Evolutionary conservation across 2,113 vertebrate genomes (phyloP), one percentile per base, ranked within the genome.

Genomic region (Xiphophorus hellerii): DNA sequence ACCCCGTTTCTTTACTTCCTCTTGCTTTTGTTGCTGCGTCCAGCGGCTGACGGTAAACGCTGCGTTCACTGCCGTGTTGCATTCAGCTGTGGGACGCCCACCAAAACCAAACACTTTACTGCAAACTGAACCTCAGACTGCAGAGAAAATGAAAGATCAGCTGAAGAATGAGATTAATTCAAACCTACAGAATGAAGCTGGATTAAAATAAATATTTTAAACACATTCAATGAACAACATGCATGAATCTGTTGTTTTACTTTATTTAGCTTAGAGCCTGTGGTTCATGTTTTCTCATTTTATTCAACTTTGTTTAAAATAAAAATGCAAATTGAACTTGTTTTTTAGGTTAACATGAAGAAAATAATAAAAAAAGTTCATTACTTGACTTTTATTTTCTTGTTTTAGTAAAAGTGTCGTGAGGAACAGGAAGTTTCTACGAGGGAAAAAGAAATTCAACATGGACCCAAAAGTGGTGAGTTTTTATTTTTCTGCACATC

Each of bases 371-470:
- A 25, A 10, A 58, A n/a, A 58, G 6, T 25, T 58, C 44, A 48
- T 48, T 48, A 20, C 33, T 35, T 42, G 17, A 4, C 25, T 27
- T 15, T 31, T 28, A 25, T n/a, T 65, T 13, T 58, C 37, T 73
- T 66, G 30, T 88, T 80, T 22, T 84, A 97, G 96, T 79, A 96
- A 96, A 87, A 87, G 90, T 39, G 76, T 85, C 6, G 79, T 94
- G 75, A 96, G 75, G 79, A 95, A 94, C 77, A 95, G 95, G 76
- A 88, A 92, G 71, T 93, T 97, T 33, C 88, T 93, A 13, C 73
- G 92, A 1, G 97, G 97, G 14, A 93, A 95, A 76, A 98, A 98
- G 92, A 98, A 97, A 84, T 98, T 98, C 90, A 98, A 98, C 89
- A 96, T 97, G 96, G 95, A 97, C 71, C 96, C 96, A 9, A 82